These are phyloP conservation scores for Diloba caeruleocephala DNA, from an alignment of 2,888 invertebrate genomes.

Conservation along the genomic window DNA sequence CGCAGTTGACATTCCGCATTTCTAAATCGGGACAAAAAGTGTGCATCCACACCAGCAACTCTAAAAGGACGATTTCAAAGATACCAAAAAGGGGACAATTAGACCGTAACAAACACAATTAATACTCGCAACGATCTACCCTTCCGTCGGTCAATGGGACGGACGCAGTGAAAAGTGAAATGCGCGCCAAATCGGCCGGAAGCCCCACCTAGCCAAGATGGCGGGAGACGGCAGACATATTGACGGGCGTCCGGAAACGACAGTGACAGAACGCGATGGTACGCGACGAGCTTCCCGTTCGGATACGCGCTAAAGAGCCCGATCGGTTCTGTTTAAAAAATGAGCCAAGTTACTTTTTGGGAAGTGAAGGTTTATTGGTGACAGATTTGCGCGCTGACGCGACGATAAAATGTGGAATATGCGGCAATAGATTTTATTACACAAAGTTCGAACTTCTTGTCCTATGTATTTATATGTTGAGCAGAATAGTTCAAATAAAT, in stretches of 20 bases:
- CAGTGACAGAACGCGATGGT: constrained; percentile 68
- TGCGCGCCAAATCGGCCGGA: constrained; percentile 58
- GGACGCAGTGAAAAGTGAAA: constrained; percentile 62
- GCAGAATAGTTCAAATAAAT: too few species aligned
- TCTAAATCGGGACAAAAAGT: constrained; percentile 22
- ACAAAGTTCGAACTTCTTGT: too few species aligned
- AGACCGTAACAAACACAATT: constrained; percentile 58
- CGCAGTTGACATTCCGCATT: not conserved
- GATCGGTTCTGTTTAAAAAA: constrained; percentile 50
- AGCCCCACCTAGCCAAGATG: constrained; percentile 58
- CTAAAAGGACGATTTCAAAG: constrained; percentile 46
- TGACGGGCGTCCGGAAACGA: constrained; percentile 63
- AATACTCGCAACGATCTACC: constrained; percentile 52
- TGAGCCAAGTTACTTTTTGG: constrained; percentile 50
- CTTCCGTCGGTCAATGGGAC: constrained; percentile 52
- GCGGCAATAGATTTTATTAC: constrained; percentile 1
- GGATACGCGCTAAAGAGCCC: constrained; percentile 52
- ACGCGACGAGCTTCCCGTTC: constrained; percentile 60
- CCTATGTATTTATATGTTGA: too few species aligned
- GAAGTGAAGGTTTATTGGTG: constrained; percentile 43
- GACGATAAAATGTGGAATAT: constrained; percentile 9
- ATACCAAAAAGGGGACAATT: constrained; percentile 53
- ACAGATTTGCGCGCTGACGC: constrained; percentile 33
- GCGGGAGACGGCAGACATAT: constrained; percentile 64
- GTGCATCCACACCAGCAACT: constrained; percentile 39